Base-by-base conservation (phyloP, 2,797 vertebrate species). In the Oreortyx pictus region DNA sequence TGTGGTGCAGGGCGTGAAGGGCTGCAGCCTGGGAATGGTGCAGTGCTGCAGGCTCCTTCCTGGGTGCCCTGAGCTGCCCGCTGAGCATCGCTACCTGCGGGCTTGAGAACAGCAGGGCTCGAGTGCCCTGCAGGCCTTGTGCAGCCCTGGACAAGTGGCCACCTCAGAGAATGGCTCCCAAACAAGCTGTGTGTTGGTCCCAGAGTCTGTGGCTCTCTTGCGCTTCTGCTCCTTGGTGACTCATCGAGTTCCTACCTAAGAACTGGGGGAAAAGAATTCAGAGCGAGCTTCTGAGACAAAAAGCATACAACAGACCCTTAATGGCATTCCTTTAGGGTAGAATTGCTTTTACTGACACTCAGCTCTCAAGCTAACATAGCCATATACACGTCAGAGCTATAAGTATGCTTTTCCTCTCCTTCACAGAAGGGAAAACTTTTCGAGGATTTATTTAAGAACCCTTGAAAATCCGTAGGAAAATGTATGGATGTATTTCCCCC, bases 401-500 rank as follows among this genome's bases (percentile, higher is more conserved):
- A 10, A 6, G 5, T 24, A 39, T 15, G 59, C 11, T 65, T n/a
- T 80, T 23, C 10, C 4, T 8, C 29, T 57, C 43, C n/a, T 75
- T 77, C 22, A 82, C 46, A 85, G 74, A 49, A 49, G 14, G 31
- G 10, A 59, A 68, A 65, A 35, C 11, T 1, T 13, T 62, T 31
- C 68, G 60, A 59, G 65, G 35, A 81, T 95, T 93, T 93, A 75
- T 78, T 88, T 79, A 85, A 87, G 44, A 88, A 65, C 13, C 44
- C 82, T 93, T 92, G 82, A 93, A 94, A 93, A 88, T 92, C 71
- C 90, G 81, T 71, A 84, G 41, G 52, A 92, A 95, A 93, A 91
- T 74, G 52, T 92, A 92, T 43, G 56, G 50, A 75, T 1, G 5
- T 41, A 39, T 91, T 73, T 79, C 74, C 31, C 15, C 66, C 49